These are phyloP conservation scores for Pseudopleuronectes americanus DNA, from an alignment of 2,797 vertebrate genomes.

Conservation along the genomic window DNA sequence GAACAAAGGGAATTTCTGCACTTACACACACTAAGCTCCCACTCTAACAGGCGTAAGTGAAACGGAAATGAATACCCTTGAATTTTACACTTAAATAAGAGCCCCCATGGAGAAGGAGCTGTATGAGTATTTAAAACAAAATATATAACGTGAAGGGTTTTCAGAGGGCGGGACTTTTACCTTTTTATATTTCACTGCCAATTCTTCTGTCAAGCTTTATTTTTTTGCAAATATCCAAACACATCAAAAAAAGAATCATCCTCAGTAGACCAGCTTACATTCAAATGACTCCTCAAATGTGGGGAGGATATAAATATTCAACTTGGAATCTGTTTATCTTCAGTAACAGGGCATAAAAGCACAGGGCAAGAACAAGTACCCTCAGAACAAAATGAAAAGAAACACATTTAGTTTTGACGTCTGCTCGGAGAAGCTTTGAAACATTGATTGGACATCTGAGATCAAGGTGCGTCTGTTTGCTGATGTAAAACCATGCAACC, in stretches of 20 bases:
- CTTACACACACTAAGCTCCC: background rate
- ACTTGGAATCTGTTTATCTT: too few species aligned
- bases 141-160: too few species aligned
- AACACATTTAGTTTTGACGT: background rate
- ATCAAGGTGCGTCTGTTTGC: background rate
- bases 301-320: background rate
- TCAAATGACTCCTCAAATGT: background rate
- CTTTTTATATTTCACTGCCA: background rate
- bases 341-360: too few species aligned
- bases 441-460: background rate
- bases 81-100: slow-evolving; percentile 5
- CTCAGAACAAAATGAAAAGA: too few species aligned
- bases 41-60: background rate
- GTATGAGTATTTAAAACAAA: background rate
- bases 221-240: background rate
- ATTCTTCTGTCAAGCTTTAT: background rate
- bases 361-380: too few species aligned
- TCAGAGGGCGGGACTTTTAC: too few species aligned
- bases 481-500: background rate
- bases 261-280: too few species aligned
- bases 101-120: background rate
- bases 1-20: slow-evolving; percentile 10
- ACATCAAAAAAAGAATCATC: too few species aligned
- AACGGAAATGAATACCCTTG: background rate
- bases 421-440: background rate